Percentiles rank a stretch among this genome's conserved stretches.
Evolutionary conservation across 2,797 vertebrate species (phyloP).

Genomic region (Australoheros facetus): DNA sequence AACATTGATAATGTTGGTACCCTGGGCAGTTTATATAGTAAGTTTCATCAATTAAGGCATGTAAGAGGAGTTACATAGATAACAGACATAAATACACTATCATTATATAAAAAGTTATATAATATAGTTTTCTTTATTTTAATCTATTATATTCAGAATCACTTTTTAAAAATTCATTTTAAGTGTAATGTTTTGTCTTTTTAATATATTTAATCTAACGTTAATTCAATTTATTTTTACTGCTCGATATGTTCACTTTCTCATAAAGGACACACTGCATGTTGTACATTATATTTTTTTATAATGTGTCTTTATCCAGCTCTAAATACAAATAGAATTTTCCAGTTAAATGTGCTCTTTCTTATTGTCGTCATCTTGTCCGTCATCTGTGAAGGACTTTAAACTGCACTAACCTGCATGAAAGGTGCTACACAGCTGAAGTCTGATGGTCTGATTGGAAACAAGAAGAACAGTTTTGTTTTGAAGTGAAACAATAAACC

Average conservation of each 20-base stretch:
- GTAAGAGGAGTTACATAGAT: no score
- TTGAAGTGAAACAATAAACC: conserved; percentile 29
- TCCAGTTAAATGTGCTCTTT: background rate
- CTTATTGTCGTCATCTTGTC: background rate
- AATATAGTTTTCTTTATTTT: background rate
- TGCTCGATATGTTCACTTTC: no score
- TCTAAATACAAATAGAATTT: accelerated
- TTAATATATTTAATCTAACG: background rate
- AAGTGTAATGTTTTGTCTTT: background rate
- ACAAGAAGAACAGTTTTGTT: conserved; percentile 12
- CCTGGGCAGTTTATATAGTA: no score
- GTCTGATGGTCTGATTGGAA: background rate
- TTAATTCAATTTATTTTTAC: background rate
- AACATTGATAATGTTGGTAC: no score
- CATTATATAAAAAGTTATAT: no score
- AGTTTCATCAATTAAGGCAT: no score
- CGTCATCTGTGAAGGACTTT: background rate
- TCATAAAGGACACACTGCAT: background rate
- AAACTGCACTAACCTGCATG: background rate
- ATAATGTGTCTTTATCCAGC: background rate
- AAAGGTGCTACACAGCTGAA: background rate
- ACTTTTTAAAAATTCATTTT: background rate
- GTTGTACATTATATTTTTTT: background rate
- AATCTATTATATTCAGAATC: background rate
- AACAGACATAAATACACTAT: no score